phyloP scores from a whole-genome alignment of 2,888 invertebrate genomes.

The Spodoptera exigua region DNA sequence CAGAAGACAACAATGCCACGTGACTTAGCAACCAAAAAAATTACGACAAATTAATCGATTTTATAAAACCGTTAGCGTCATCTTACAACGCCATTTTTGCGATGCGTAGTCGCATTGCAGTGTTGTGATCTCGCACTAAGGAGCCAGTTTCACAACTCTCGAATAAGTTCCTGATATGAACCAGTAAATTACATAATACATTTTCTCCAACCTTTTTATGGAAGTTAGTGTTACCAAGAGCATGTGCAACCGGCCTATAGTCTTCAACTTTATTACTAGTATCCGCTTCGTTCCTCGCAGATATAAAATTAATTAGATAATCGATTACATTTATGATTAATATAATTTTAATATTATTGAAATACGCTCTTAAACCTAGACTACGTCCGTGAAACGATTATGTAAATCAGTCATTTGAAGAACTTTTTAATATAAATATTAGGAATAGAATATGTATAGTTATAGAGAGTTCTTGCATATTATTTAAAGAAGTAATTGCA shows the following conservation, averaged over 20 bases:
- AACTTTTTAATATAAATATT: slow-evolving; percentile 71
- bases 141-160: no score
- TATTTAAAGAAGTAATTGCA: slow-evolving; percentile 23
- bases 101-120: no score
- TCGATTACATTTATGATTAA: slow-evolving; percentile 64
- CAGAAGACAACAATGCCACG: no score
- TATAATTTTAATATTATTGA: slow-evolving; percentile 58
- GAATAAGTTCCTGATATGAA: no score
- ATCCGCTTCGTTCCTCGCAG: slow-evolving; percentile 28
- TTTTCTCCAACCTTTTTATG: no score
- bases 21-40: no score
- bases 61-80: no score
- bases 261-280: slow-evolving; percentile 33
- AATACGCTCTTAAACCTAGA: slow-evolving; percentile 69
- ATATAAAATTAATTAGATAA: slow-evolving; percentile 51
- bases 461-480: slow-evolving; percentile 26
- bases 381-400: slow-evolving; percentile 76
- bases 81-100: no score
- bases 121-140: no score
- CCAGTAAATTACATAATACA: no score
- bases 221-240: no score
- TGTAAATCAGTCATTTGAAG: slow-evolving; percentile 84
- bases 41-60: no score
- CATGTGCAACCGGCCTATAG: not conserved
- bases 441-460: slow-evolving; percentile 38